Conservation (phyloP, 1,140 invertebrate genomes). For the Pseudomyrmex cubaensis region DNA sequence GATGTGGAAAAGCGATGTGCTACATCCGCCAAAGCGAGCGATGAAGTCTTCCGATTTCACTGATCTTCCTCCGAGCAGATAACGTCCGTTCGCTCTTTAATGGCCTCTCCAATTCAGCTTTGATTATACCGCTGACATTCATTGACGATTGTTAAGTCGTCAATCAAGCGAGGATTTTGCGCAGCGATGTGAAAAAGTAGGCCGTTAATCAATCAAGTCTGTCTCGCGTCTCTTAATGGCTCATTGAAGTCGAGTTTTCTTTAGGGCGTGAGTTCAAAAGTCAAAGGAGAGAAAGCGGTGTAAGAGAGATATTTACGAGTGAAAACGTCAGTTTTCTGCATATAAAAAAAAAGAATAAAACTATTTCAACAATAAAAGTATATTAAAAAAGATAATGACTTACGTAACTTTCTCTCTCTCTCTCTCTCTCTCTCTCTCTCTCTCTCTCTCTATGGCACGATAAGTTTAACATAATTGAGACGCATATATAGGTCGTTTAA, state of each 20-base stretch:
- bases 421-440: too few relatives aligned
- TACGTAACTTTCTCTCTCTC: too few relatives aligned
- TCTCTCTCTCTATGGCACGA: neutral
- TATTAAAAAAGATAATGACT: too few relatives aligned
- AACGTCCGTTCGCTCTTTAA: slow-evolving; percentile 32
- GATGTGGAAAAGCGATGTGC: neutral
- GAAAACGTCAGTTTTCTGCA: too few relatives aligned
- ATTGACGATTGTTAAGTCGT: slow-evolving; percentile 29
- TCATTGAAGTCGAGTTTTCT: neutral
- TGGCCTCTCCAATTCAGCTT: slow-evolving; percentile 5
- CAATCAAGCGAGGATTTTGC: neutral
- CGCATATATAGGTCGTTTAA: neutral
- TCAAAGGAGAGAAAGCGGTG: too few relatives aligned
- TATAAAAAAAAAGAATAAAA: too few relatives aligned
- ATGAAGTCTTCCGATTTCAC: slow-evolving; percentile 35
- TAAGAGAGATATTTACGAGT: too few relatives aligned
- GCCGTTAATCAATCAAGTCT: slow-evolving; percentile 6
- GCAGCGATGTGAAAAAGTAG: neutral
- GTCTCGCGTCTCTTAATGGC: neutral
- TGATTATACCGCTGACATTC: neutral
- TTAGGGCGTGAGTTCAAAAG: too few relatives aligned
- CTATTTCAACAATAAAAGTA: too few relatives aligned
- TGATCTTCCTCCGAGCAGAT: slow-evolving; percentile 8
- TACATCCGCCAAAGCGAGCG: neutral
- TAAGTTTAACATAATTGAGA: neutral